Evolutionary conservation across 2,888 invertebrate genomes (phyloP).

Genomic region (Pyrochroa serraticornis): DNA sequence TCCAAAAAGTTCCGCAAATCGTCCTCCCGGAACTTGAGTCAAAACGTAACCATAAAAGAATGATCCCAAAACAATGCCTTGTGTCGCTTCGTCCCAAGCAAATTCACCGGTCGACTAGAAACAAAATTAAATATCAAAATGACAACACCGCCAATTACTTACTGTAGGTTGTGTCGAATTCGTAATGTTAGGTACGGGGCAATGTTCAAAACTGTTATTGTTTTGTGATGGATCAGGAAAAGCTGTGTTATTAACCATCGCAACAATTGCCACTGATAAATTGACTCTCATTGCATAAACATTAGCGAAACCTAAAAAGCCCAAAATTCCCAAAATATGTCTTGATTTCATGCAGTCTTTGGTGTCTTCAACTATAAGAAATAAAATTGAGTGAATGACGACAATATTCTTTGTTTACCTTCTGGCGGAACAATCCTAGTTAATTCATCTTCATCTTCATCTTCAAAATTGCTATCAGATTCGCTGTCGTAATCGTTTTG

Average conservation of each 20-base stretch:
- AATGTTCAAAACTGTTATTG: conserved; percentile 67
- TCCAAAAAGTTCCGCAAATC: conserved; percentile 84
- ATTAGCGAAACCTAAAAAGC: conserved; percentile 86
- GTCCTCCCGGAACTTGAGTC: conserved; percentile 82
- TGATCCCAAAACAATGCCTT: conserved; percentile 80
- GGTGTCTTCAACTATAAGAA: conserved; percentile 65
- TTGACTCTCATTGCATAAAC: conserved; percentile 92
- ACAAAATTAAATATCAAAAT: conserved; percentile 21
- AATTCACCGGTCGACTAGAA: conserved; percentile 73
- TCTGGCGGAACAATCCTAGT: conserved; percentile 56
- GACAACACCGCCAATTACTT: conserved; percentile 22
- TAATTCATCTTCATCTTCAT: conserved; percentile 54
- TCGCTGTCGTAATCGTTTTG: conserved; percentile 41
- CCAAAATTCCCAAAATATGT: conserved; percentile 80
- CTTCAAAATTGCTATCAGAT: conserved; percentile 45
- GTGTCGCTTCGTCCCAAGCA: conserved; percentile 78
- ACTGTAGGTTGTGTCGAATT: conserved; percentile 50
- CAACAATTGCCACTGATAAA: conserved; percentile 91
- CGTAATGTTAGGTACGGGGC: conserved; percentile 61
- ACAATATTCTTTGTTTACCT: conserved; percentile 42
- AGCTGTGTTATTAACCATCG: conserved; percentile 85
- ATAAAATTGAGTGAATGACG: conserved; percentile 3
- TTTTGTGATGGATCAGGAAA: conserved; percentile 62
- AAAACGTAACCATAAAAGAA: conserved; percentile 85
- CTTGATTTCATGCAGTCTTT: conserved; percentile 74